Evolutionary conservation across 2,113 vertebrate genomes (phyloP), one percentile per base, ranked within the genome.

Genomic region (Alectura lathami): DNA sequence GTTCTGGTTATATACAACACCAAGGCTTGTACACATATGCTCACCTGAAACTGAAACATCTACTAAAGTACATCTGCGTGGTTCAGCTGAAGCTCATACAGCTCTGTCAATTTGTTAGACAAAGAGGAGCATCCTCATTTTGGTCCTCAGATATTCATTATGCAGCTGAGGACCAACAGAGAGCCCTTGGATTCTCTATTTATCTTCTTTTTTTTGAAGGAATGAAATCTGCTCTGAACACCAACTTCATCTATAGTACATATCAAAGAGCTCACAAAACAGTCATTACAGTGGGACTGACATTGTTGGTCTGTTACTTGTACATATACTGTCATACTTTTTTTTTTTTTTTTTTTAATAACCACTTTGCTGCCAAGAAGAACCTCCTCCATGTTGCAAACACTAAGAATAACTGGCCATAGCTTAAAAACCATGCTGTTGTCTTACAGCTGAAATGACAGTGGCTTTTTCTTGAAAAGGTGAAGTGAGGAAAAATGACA

Each of bases 1-100:
- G 1, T 43, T 21, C 40, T n/a, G 30, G 36, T n/a, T 22, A 72
- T 1, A 36, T 3, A n/a, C 56, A 89, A 51, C 0, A 4, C 30
- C 50, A 63, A 63, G 32, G 11, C 38, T 59, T 21, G 10, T 20
- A 24, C 2, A 3, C 2, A 3, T 50, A 6, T 13, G 47, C 64
- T 50, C 34, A 56, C 34, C 32, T 60, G 43, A 63, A 67, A 7
- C 48, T 4, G n/a, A n/a, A n/a, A 16, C 8, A 62, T 17, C 27
- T 59, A 45, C 8, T 64, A 40, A 10, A 32, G 30, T 40, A 78
- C 32, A 63, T 26, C 18, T 38, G 16, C 14, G 56, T 36, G 22
- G 14, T 48, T 82, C 62, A 56, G 30, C 0, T 48, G 43, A 84
- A 84, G 69, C 17, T 54, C 2, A 0, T 9, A 3, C 16, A 70